These are phyloP conservation scores for Chymomyza caudatula DNA, from an alignment of 2,888 invertebrate genomes.

Conservation along the genomic window DNA sequence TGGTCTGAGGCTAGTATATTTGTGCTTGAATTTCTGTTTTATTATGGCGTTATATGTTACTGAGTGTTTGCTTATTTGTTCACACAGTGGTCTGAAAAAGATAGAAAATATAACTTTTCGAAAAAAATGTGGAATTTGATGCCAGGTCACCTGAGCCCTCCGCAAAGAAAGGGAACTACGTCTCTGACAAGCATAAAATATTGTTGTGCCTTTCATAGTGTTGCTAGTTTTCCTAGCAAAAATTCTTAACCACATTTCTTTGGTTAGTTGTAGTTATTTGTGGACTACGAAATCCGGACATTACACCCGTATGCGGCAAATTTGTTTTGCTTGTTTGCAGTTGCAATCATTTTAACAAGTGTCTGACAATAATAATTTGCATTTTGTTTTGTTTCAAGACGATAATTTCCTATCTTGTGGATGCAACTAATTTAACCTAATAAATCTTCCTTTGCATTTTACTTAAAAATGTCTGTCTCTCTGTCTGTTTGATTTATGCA, in stretches of 20 bases:
- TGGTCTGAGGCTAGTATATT: no score
- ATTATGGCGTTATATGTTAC: no score
- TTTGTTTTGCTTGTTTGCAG: not conserved
- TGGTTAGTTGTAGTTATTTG: constrained; percentile 1
- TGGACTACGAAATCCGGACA: not conserved
- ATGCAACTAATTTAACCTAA: not conserved
- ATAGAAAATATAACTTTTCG: no score
- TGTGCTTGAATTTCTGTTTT: no score
- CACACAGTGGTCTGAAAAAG: no score
- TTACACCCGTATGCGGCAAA: not conserved
- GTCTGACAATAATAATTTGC: constrained; percentile 2
- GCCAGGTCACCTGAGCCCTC: no score
- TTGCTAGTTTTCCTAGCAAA: not conserved
- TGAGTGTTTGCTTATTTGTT: no score
- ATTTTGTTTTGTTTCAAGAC: not conserved
- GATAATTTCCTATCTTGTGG: not conserved
- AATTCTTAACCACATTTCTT: not conserved
- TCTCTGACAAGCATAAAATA: not conserved
- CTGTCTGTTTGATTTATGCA: not conserved
- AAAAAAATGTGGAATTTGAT: no score
- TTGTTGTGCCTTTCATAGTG: not conserved
- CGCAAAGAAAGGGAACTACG: no score
- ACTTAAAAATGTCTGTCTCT: not conserved
- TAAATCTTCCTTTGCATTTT: not conserved
- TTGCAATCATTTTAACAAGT: not conserved